A percentile compares a stretch with the other conserved stretches of the same genome.
phyloP scores from a whole-genome alignment of 2,888 invertebrate species.

The Eristalis tenax region DNA sequence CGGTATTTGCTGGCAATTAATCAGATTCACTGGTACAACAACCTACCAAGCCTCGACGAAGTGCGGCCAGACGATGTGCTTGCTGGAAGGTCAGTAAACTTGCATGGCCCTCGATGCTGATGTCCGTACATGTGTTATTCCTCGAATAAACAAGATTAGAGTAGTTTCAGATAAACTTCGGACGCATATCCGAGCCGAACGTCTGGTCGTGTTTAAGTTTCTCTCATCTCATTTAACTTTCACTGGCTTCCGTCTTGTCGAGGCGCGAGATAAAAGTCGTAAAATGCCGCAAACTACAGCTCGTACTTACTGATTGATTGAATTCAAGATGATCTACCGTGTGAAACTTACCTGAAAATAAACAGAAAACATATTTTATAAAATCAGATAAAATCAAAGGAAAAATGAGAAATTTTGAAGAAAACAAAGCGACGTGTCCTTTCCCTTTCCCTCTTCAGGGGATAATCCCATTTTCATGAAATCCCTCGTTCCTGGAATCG shows the following conservation, averaged over 20 bases:
- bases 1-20: not conserved
- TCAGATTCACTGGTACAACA: not conserved
- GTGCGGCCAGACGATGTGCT: not conserved
- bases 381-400: not conserved
- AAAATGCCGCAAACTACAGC: not conserved
- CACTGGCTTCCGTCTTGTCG: not conserved
- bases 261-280: not conserved
- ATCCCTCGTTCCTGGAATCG: conserved; percentile 36
- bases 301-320: not conserved
- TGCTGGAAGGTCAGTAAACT: not conserved
- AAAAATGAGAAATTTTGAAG: not conserved
- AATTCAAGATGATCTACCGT: not conserved
- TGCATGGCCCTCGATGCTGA: no score
- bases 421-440: not conserved
- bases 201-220: not conserved
- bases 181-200: not conserved
- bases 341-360: conserved; percentile 48
- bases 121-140: not conserved
- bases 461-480: conserved; percentile 4
- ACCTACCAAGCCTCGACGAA: not conserved
- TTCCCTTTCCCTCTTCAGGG: not conserved
- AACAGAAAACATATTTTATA: not conserved
- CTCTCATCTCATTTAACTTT: not conserved
- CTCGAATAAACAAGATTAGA: not conserved
- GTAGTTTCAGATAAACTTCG: not conserved